Conservation (phyloP, 2,113 vertebrate species). For the Pungitius pungitius region DNA sequence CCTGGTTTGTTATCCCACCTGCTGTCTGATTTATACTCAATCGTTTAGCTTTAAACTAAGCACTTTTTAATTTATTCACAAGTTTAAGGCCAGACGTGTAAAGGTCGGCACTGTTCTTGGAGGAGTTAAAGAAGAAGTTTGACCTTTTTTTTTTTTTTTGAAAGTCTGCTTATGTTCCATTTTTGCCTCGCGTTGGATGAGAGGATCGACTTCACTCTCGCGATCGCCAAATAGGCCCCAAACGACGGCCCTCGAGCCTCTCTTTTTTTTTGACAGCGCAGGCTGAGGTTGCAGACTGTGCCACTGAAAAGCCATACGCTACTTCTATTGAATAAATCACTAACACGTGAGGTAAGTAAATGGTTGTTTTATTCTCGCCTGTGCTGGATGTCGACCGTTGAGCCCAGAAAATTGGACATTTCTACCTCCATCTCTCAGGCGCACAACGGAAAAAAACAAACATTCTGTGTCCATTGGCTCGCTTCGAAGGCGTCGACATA, state of each 20-base stretch:
- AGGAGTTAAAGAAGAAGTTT: slow-evolving; percentile 2
- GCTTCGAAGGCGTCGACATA: slow-evolving; percentile 45
- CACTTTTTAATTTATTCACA: no score
- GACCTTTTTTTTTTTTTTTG: not conserved
- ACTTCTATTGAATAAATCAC: slow-evolving; percentile 37
- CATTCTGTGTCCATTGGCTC: slow-evolving; percentile 31
- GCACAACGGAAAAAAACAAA: slow-evolving; percentile 17
- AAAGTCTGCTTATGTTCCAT: not conserved
- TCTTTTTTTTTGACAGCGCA: slow-evolving; percentile 49
- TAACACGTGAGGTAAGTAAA: slow-evolving; percentile 40
- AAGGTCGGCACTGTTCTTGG: not conserved
- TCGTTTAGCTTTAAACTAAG: no score
- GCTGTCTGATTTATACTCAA: no score
- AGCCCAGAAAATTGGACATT: slow-evolving; percentile 52
- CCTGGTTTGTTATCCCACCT: slow-evolving; percentile 19
- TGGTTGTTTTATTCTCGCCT: slow-evolving; percentile 43
- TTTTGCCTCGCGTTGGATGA: not conserved
- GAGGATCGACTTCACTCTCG: not conserved
- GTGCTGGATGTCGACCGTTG: slow-evolving; percentile 53
- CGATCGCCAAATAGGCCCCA: not conserved
- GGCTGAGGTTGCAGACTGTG: slow-evolving; percentile 60
- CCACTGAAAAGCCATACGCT: slow-evolving; percentile 62
- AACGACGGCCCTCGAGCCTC: not conserved
- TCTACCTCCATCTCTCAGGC: slow-evolving; percentile 78
- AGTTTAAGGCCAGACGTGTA: not conserved